Base-by-base conservation (phyloP, 2,113 vertebrate genomes). In the Triplophysa siluroides region DNA sequence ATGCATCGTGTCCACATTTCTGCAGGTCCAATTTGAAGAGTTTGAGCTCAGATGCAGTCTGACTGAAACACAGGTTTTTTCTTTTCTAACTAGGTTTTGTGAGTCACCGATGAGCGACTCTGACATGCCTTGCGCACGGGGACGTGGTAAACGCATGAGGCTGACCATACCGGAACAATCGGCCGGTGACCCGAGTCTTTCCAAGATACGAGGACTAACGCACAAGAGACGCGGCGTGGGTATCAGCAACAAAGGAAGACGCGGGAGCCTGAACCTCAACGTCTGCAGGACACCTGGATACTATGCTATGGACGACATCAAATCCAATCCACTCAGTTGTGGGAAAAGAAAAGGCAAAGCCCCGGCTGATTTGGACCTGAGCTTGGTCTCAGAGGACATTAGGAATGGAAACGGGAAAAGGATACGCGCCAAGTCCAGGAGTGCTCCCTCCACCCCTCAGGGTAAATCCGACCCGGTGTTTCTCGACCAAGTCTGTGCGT, bases 51-150 rank as follows among this genome's bases (percentile, higher is more conserved):
- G 33, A 38, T 38, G 33, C 33, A 38, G 33, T 38, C 33, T 7
- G 33, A 38, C 3, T 38, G 33, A 38, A 38, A 38, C 33, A 6
- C 5, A 7, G 33, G 33, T 38, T 38, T 6, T 38, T 38, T 38
- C 33, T 19, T 85, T 41, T 63, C 43, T 76, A 26, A 26, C 2
- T 84, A 99, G 98, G 90, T 99, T 99, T 92, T 99, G 97, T 63
- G 97, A 99, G 85, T 99, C 98, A 0, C 97, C 97, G 1, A 97
- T 95, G 58, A 97, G 96, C 78, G 97, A 99, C 89, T 91, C 97
- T 81, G 98, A 99, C 85, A 93, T 97, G 92, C 92, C 95, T 0
- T 96, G 95, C 29, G 95, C 95, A 41, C 96, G 97, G 3, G 97
- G 97, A 43, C 91, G 98, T 69, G 96, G 97, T 9, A 99, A 98